phyloP scores from a whole-genome alignment of 2,888 invertebrate species.

The Mimachlamys varia region DNA sequence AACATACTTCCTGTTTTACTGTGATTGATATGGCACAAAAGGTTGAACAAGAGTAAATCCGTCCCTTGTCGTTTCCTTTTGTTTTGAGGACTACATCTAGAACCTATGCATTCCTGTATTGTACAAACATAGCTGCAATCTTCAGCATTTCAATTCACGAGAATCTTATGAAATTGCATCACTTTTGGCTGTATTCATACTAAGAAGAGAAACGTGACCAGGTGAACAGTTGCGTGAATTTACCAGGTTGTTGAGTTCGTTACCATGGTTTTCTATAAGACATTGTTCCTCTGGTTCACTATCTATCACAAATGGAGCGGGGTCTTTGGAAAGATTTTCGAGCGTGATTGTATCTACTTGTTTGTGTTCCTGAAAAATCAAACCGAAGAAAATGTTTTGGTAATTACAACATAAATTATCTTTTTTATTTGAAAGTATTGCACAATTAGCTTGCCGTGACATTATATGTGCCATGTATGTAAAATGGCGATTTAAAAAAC shows the following conservation, averaged over 20 bases:
- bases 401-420: too few species aligned
- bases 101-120: neutral
- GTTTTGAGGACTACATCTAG: neutral
- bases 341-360: neutral
- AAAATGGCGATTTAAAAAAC: too few species aligned
- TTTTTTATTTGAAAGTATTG: too few species aligned
- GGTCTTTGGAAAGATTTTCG: neutral
- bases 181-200: neutral
- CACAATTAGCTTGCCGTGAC: too few species aligned
- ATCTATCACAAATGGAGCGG: neutral
- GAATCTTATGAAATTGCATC: neutral
- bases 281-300: neutral
- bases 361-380: neutral
- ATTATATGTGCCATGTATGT: too few species aligned
- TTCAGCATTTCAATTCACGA: neutral
- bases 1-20: neutral
- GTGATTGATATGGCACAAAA: conserved; percentile 28
- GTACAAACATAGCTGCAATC: neutral
- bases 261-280: neutral
- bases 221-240: neutral
- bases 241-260: neutral
- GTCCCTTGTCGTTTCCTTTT: too few species aligned
- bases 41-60: neutral
- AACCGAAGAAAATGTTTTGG: too few species aligned
- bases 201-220: neutral